Percentiles rank a stretch among this genome's conserved stretches.
These are phyloP conservation scores for Conomelus anceps DNA, from an alignment of 2,888 invertebrate species.

Conservation along the genomic window DNA sequence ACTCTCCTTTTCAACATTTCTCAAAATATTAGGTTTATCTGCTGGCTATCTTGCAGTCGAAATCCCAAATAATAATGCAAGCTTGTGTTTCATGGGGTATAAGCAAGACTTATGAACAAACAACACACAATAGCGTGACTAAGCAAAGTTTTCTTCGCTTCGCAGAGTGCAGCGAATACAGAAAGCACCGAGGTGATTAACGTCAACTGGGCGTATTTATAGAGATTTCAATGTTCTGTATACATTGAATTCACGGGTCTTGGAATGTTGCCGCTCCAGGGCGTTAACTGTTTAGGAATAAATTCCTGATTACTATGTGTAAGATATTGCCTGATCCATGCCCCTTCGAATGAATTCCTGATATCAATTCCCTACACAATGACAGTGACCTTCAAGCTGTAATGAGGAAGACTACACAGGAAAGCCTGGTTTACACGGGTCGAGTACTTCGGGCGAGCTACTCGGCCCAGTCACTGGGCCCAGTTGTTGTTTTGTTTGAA, in stretches of 20 bases:
- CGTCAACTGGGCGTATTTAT: background rate
- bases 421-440: too few relatives aligned
- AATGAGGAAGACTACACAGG: background rate
- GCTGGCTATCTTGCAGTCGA: background rate
- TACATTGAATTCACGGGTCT: background rate
- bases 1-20: background rate
- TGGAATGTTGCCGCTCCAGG: background rate
- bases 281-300: background rate
- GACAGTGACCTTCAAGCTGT: background rate
- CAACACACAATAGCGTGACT: background rate
- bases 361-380: background rate
- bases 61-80: background rate
- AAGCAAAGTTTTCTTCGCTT: background rate
- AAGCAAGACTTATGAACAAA: background rate
- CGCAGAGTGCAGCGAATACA: background rate
- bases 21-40: too few relatives aligned
- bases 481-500: too few relatives aligned
- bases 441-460: too few relatives aligned
- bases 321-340: background rate
- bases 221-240: background rate
- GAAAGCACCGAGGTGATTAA: background rate
- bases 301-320: background rate
- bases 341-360: background rate
- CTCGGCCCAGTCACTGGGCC: too few relatives aligned
- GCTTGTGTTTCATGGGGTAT: background rate